Conservation (phyloP, 2,113 vertebrate species). For the Lepus europaeus region DNA sequence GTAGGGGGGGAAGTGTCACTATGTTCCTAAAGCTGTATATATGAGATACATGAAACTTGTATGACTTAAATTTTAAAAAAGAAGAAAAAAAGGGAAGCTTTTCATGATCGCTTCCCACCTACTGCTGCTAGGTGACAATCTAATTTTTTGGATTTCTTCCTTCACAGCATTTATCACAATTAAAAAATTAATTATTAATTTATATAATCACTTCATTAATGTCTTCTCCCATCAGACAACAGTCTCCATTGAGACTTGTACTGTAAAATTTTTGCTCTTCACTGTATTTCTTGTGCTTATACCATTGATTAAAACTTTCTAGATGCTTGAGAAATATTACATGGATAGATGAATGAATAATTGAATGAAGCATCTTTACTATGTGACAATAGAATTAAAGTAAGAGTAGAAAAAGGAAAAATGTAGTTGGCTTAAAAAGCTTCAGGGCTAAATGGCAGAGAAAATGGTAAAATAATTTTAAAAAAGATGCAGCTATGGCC, state of each 20-base stretch:
- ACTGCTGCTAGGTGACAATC: not conserved
- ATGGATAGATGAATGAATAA: not conserved
- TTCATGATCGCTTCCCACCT: too few relatives aligned
- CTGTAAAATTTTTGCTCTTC: not conserved
- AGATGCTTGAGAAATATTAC: not conserved
- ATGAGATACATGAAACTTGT: too few relatives aligned
- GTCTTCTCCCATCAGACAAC: not conserved
- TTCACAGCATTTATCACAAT: not conserved
- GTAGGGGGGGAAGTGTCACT: too few relatives aligned
- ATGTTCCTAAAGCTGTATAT: too few relatives aligned
- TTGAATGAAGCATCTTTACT: not conserved
- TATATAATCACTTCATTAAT: constrained; percentile 1
- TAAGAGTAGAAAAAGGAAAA: not conserved
- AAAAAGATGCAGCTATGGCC: not conserved
- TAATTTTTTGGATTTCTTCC: not conserved
- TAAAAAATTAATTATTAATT: constrained; percentile 2
- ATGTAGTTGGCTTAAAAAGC: not conserved
- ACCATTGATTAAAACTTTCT: not conserved
- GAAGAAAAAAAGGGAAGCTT: too few relatives aligned
- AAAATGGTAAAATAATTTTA: not conserved
- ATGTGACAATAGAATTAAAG: constrained; percentile 26
- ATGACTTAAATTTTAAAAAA: too few relatives aligned
- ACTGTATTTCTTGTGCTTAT: not conserved
- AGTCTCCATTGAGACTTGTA: not conserved
- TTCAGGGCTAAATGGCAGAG: not conserved